Evolutionary conservation across 2,113 vertebrate genomes (phyloP).

Genomic region (Mastomys natalensis): DNA sequence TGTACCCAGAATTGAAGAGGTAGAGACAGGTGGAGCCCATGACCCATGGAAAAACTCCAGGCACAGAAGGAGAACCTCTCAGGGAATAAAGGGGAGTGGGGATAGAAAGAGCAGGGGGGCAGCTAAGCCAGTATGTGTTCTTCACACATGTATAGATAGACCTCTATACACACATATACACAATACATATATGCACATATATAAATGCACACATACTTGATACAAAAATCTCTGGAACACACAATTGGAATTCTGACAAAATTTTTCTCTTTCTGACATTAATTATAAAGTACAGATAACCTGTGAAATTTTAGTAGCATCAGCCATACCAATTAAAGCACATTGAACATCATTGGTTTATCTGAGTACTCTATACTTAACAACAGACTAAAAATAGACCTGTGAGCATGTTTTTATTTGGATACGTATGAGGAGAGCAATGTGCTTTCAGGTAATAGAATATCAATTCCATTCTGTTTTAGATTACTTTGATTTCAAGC

Average conservation of each 20-base stretch:
- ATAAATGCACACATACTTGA: neutral
- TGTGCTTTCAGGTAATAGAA: neutral
- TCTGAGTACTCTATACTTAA: neutral
- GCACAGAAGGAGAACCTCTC: neutral
- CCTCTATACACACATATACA: neutral
- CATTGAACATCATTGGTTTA: neutral
- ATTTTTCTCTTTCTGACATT: neutral
- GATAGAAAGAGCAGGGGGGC: neutral
- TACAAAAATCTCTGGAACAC: neutral
- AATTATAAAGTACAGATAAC: neutral
- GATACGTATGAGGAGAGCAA: neutral
- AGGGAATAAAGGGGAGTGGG: neutral
- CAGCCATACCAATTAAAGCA: slow-evolving; percentile 1
- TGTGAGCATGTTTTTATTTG: neutral
- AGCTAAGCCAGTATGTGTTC: too few species aligned
- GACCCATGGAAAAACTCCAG: neutral
- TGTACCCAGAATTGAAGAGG: too few species aligned
- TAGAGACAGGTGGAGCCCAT: neutral
- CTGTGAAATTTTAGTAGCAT: neutral
- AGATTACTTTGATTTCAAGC: neutral
- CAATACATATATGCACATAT: too few species aligned
- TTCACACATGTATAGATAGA: neutral
- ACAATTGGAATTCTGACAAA: neutral
- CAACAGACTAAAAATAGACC: neutral
- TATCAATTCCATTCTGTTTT: neutral